Conservation (phyloP, 2,888 invertebrate species). For the Pteria penguin region DNA sequence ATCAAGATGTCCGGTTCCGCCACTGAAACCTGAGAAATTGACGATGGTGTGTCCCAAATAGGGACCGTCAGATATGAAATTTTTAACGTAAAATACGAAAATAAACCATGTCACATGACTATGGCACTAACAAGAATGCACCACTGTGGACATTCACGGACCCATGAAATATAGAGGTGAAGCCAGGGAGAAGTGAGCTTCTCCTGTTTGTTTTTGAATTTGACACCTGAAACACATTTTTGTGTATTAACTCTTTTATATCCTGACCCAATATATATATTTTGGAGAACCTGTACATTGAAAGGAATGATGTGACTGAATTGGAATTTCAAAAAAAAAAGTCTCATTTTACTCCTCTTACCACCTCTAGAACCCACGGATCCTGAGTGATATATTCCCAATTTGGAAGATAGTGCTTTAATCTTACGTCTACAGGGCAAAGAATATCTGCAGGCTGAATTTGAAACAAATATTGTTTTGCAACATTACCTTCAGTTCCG, state of each 20-base stretch:
- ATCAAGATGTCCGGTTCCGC: neutral
- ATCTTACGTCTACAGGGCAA: neutral
- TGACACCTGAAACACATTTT: neutral
- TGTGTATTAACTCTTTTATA: neutral
- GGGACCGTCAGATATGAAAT: neutral
- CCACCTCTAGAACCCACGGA: neutral
- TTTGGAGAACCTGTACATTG: neutral
- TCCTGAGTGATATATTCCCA: neutral
- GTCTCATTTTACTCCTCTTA: neutral
- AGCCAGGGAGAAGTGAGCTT: no score
- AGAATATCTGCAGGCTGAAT: neutral
- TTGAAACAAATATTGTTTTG: neutral
- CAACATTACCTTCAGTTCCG: neutral
- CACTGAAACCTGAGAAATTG: neutral
- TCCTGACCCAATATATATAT: neutral
- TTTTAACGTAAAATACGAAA: neutral
- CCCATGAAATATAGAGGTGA: no score
- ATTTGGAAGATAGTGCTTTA: neutral
- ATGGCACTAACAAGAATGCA: no score
- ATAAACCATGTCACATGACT: neutral
- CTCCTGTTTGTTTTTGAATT: neutral
- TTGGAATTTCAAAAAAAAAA: neutral
- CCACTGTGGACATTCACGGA: no score
- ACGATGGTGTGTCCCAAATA: neutral
- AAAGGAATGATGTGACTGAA: neutral